Conservation (phyloP, 35 echinoderm and acorn worm genomes). For the Acanthaster planci region DNA sequence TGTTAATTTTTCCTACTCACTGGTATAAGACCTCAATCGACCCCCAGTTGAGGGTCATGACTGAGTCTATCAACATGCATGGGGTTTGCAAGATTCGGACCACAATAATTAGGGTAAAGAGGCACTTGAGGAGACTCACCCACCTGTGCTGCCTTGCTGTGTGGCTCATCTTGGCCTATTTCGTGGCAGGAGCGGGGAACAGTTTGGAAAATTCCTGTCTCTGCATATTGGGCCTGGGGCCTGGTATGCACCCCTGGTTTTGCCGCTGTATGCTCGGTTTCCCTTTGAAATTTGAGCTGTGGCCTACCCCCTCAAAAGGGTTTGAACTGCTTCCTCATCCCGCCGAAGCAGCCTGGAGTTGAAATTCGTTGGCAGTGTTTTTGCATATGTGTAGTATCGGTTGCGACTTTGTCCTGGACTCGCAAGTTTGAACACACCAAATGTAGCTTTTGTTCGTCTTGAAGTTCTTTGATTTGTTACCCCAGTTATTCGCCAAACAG, state of each 20-base stretch:
- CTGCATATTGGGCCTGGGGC: neutral
- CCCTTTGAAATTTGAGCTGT: neutral
- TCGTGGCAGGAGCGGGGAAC: neutral
- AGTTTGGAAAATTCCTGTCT: neutral
- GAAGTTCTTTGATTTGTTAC: conserved; percentile 51
- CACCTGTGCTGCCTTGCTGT: neutral
- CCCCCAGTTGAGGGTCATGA: conserved; percentile 37
- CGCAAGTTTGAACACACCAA: conserved; percentile 2
- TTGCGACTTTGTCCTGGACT: neutral
- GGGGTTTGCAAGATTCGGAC: neutral
- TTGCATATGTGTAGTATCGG: neutral
- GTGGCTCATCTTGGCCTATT: no score
- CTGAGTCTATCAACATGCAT: neutral
- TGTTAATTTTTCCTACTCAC: conserved; percentile 54
- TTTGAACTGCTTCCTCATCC: neutral
- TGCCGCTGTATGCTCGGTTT: neutral
- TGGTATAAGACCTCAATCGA: conserved; percentile 42
- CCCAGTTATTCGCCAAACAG: conserved; percentile 56
- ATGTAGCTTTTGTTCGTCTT: conserved; percentile 46
- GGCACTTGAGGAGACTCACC: neutral
- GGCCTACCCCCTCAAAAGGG: neutral
- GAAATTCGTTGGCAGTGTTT: neutral
- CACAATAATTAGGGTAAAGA: neutral
- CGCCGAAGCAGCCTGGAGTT: neutral
- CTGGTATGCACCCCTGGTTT: neutral